phyloP scores from a whole-genome alignment of 2,113 vertebrate genomes.

The Atherinomorus stipes region DNA sequence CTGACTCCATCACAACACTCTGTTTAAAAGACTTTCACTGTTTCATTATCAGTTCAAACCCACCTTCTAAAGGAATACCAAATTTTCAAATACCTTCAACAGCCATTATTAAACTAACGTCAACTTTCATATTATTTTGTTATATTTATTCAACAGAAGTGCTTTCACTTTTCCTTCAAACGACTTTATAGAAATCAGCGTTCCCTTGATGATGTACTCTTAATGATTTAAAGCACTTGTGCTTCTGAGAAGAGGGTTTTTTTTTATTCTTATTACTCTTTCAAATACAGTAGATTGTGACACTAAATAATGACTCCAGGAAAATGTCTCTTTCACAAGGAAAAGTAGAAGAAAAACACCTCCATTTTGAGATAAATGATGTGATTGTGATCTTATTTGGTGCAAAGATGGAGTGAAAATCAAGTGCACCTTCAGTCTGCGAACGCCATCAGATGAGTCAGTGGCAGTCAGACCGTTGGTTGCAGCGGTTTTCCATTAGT shows the following conservation, averaged over 20 bases:
- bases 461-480: slow-evolving; percentile 44
- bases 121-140: no score
- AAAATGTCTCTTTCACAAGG: slow-evolving; percentile 9
- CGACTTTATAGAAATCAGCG: no score
- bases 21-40: no score
- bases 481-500: slow-evolving; percentile 42
- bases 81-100: no score
- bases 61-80: no score
- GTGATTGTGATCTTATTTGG: background rate
- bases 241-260: background rate
- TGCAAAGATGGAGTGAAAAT: slow-evolving; percentile 32
- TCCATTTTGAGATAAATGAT: background rate
- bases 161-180: no score
- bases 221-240: background rate
- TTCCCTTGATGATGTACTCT: background rate
- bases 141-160: no score
- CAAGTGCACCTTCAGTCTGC: slow-evolving; percentile 35
- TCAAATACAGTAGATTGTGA: slow-evolving; percentile 3
- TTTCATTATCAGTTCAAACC: no score
- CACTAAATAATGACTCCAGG: background rate
- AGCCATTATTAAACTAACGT: no score
- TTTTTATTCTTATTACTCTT: no score
- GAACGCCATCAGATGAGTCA: slow-evolving; percentile 65
- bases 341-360: slow-evolving; percentile 4
- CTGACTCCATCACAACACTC: no score